Evolutionary conservation across 2,888 invertebrate genomes (phyloP).

Genomic region (Thecophora atra): DNA sequence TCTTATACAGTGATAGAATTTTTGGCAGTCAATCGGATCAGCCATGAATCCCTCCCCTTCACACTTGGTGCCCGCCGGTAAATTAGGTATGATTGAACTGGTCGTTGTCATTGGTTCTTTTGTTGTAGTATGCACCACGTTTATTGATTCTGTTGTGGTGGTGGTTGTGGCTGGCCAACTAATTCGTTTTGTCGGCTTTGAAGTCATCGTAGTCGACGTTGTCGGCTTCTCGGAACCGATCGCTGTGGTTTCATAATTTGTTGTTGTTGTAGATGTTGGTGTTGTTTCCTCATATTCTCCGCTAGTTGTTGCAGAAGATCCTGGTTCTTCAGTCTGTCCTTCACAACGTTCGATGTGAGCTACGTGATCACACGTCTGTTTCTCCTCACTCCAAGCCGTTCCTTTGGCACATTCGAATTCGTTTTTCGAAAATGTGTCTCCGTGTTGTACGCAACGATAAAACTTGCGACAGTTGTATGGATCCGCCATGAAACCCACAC

Average conservation of each 20-base stretch:
- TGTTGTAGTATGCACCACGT: slow-evolving; percentile 39
- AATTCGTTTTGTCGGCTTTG: slow-evolving; percentile 46
- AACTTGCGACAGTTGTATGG: slow-evolving; percentile 71
- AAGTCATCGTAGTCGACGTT: slow-evolving; percentile 23
- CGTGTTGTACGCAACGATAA: slow-evolving; percentile 70
- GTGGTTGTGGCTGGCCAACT: slow-evolving; percentile 45
- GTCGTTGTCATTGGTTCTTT: slow-evolving; percentile 31
- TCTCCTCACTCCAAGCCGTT: slow-evolving; percentile 76
- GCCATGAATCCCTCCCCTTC: slow-evolving; percentile 65
- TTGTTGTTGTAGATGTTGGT: slow-evolving; percentile 28
- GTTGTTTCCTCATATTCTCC: slow-evolving; percentile 36
- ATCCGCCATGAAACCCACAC: slow-evolving; percentile 73
- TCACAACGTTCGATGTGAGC: slow-evolving; percentile 59
- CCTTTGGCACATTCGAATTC: slow-evolving; percentile 74
- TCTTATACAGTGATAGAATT: slow-evolving; percentile 75
- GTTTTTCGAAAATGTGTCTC: slow-evolving; percentile 59
- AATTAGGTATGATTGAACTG: slow-evolving; percentile 48
- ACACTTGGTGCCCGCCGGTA: slow-evolving; percentile 60
- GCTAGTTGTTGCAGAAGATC: slow-evolving; percentile 43
- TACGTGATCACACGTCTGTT: slow-evolving; percentile 71
- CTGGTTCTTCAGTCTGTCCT: slow-evolving; percentile 47
- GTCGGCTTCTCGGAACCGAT: neutral
- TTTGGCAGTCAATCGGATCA: slow-evolving; percentile 70
- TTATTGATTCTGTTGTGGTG: slow-evolving; percentile 28
- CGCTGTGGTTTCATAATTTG: neutral